phyloP scores from a whole-genome alignment of 1,140 invertebrate species.

The Tetranychus cinnabarinus region DNA sequence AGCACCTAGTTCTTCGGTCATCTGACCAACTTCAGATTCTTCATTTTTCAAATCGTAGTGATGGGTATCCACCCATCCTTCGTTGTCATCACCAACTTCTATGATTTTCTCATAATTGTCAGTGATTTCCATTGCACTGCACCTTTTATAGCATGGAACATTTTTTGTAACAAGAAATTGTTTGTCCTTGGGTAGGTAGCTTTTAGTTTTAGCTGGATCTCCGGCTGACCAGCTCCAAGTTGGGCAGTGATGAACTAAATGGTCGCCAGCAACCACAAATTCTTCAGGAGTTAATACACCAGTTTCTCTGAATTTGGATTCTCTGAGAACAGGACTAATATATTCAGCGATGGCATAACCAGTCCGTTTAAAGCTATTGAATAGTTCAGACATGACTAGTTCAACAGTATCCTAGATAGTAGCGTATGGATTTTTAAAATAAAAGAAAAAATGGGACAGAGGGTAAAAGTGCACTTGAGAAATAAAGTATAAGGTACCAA shows the following conservation, averaged over 20 bases:
- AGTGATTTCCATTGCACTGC: conserved; percentile 45
- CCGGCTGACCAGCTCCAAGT: conserved; percentile 95
- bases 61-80: conserved; percentile 98
- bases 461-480: too few relatives aligned
- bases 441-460: too few relatives aligned
- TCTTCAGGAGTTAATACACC: conserved; percentile 72
- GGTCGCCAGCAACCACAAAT: conserved; percentile 92
- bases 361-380: conserved; percentile 81
- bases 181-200: conserved; percentile 76
- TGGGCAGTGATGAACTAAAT: conserved; percentile 94
- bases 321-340: conserved; percentile 87
- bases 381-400: conserved; percentile 62
- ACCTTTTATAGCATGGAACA: conserved; percentile 71
- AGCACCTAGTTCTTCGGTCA: neutral
- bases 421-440: too few relatives aligned
- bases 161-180: conserved; percentile 80
- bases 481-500: too few relatives aligned
- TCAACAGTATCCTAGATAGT: neutral
- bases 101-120: conserved; percentile 32
- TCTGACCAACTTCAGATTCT: neutral
- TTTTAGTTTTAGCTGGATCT: conserved; percentile 56
- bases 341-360: conserved; percentile 84
- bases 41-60: conserved; percentile 30
- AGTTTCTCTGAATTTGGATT: conserved; percentile 95
- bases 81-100: conserved; percentile 60